Conservation (phyloP, 35 echinoderm and acorn worm species). For the Patiria miniata region DNA sequence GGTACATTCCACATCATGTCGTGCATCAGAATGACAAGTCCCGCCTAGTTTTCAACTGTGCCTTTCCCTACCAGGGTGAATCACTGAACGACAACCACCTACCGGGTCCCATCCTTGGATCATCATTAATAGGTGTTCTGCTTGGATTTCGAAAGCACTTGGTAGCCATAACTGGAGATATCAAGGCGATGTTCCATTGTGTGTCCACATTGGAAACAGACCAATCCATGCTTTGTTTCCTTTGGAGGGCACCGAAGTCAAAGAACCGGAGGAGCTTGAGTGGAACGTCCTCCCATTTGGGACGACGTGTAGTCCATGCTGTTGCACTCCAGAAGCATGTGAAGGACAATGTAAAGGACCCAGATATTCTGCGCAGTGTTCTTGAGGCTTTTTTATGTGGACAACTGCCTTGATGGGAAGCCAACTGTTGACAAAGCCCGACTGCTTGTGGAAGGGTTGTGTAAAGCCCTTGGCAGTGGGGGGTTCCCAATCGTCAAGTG, state of each 20-base stretch:
- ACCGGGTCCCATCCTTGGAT: slow-evolving; percentile 60
- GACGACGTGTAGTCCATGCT: slow-evolving; percentile 40
- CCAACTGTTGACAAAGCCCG: neutral
- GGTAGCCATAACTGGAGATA: slow-evolving; percentile 27
- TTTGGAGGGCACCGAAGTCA: slow-evolving; percentile 48
- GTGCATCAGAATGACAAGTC: slow-evolving; percentile 44
- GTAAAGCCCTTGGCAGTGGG: neutral
- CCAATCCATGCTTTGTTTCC: slow-evolving; percentile 23
- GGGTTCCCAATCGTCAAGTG: neutral
- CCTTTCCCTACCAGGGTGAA: slow-evolving; percentile 37
- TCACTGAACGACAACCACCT: slow-evolving; percentile 64
- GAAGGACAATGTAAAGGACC: neutral
- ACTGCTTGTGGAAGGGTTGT: neutral
- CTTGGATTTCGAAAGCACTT: slow-evolving; percentile 41
- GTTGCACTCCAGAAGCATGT: slow-evolving; percentile 47
- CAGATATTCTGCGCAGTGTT: neutral
- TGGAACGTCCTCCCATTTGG: no score
- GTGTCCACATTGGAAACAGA: neutral
- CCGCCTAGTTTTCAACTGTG: slow-evolving; percentile 62
- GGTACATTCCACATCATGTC: slow-evolving; percentile 61
- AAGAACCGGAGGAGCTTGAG: slow-evolving; percentile 3
- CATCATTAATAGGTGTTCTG: slow-evolving; percentile 53
- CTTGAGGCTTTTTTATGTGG: neutral
- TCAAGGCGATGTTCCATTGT: slow-evolving; percentile 58
- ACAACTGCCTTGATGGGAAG: neutral